Percentiles rank a stretch among this genome's conserved stretches.
Evolutionary conservation across 2,113 vertebrate species (phyloP).

Genomic region (Gopherus flavomarginatus): DNA sequence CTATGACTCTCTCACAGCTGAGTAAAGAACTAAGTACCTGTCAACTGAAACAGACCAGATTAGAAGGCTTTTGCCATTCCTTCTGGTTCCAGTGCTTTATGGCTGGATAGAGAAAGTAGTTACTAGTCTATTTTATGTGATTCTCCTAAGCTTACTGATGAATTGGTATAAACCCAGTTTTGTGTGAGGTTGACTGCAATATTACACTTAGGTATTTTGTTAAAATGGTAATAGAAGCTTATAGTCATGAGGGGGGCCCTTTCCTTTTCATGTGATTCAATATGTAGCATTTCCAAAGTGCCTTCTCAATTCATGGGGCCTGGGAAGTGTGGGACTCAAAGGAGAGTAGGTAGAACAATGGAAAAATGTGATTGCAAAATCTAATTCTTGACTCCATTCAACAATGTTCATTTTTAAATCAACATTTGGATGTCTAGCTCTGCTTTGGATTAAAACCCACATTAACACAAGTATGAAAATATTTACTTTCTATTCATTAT

Average conservation of each 20-base stretch:
- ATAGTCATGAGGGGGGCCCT: accelerated
- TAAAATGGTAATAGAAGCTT: background rate
- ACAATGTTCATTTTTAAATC: background rate
- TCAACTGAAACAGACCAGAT: background rate
- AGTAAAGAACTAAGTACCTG: background rate
- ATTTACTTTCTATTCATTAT: background rate
- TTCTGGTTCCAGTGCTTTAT: background rate
- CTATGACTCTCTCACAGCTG: background rate
- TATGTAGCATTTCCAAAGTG: background rate
- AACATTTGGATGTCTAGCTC: background rate
- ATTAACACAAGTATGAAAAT: background rate
- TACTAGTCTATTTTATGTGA: background rate
- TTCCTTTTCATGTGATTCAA: background rate
- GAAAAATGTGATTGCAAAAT: background rate
- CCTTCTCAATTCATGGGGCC: background rate
- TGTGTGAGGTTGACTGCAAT: background rate
- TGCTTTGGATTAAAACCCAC: background rate
- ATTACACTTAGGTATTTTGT: background rate
- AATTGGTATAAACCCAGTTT: background rate
- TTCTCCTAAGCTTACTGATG: background rate
- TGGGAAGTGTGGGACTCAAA: background rate
- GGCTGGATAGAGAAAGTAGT: background rate
- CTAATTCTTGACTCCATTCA: background rate
- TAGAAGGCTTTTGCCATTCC: background rate
- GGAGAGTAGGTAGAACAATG: background rate